Percentiles rank a stretch among this genome's conserved stretches.
phyloP scores from a whole-genome alignment of 2,888 invertebrate species.

The Spialia ferax region DNA sequence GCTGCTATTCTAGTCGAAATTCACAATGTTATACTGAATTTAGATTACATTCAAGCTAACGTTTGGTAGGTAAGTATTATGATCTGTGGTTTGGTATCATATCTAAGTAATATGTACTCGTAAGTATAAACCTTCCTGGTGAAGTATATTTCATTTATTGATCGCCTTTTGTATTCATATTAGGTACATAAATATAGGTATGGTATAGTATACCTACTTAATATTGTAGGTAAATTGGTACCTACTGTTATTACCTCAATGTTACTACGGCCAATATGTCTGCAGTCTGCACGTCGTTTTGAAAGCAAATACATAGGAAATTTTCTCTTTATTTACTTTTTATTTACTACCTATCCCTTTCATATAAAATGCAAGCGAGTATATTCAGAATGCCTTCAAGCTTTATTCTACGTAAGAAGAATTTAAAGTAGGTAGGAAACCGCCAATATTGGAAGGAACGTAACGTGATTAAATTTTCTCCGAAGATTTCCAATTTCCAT shows the following conservation, averaged over 20 bases:
- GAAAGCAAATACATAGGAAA: background rate
- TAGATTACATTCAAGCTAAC: background rate
- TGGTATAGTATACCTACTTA: too few species aligned
- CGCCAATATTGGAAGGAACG: background rate
- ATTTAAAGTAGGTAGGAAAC: background rate
- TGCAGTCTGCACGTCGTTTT: too few species aligned
- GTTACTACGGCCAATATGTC: too few species aligned
- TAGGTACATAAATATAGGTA: too few species aligned
- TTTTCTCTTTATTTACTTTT: background rate
- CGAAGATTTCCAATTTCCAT: background rate
- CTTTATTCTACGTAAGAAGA: background rate
- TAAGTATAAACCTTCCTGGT: too few species aligned
- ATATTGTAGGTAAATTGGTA: too few species aligned
- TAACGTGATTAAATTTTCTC: background rate
- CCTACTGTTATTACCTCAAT: too few species aligned
- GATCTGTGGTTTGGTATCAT: too few species aligned
- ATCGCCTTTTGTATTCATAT: too few species aligned
- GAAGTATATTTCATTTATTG: too few species aligned
- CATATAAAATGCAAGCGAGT: background rate
- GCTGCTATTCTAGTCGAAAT: background rate
- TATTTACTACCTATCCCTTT: background rate
- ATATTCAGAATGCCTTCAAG: background rate
- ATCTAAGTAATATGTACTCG: too few species aligned
- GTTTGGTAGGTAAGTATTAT: too few species aligned
- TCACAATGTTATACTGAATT: background rate